Percentiles rank a stretch among this genome's conserved stretches.
Conservation (phyloP, 2,113 vertebrate species). For the Cryptotis parvus region DNA sequence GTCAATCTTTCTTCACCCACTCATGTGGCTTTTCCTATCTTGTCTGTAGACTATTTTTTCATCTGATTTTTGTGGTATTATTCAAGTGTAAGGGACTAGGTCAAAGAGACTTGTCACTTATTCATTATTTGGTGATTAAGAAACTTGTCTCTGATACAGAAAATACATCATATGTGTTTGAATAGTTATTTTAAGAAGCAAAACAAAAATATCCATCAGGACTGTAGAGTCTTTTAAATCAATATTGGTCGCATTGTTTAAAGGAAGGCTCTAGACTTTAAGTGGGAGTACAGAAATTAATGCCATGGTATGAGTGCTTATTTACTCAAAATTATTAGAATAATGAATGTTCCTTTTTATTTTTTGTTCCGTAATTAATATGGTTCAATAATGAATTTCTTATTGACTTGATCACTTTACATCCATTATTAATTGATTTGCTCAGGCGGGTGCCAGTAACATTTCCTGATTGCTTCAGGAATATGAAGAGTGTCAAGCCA, state of each 20-base stretch:
- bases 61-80: background rate
- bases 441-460: too few species aligned
- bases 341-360: background rate
- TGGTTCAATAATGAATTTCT: background rate
- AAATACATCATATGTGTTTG: background rate
- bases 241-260: too few species aligned
- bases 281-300: background rate
- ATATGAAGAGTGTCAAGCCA: too few species aligned
- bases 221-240: background rate
- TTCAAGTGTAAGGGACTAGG: fast-evolving
- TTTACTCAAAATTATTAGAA: background rate
- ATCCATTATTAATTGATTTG: too few species aligned
- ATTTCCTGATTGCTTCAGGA: too few species aligned
- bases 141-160: background rate
- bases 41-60: background rate
- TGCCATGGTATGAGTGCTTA: too few species aligned
- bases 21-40: too few species aligned
- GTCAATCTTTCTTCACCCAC: background rate
- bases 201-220: background rate
- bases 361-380: background rate
- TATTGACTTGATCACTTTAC: too few species aligned
- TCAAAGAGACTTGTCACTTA: background rate
- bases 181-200: background rate
- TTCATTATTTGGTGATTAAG: background rate
- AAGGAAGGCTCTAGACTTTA: background rate